Percentiles rank a stretch among this genome's conserved stretches.
Evolutionary conservation across 2,888 invertebrate species (phyloP).

Genomic region (Adelognathus sp.): DNA sequence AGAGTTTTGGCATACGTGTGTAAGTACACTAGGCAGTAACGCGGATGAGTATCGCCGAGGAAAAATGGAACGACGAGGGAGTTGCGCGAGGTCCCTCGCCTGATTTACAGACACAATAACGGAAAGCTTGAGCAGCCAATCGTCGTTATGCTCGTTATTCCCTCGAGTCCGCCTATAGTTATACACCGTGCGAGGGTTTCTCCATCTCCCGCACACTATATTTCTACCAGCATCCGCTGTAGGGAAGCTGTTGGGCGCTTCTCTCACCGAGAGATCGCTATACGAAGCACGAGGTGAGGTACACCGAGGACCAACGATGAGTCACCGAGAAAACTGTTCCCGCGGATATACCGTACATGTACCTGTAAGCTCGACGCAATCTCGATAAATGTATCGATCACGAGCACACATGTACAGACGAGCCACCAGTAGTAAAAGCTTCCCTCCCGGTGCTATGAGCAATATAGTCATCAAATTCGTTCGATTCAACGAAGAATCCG

Average conservation of each 20-base stretch:
- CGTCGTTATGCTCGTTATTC: constrained; percentile 56
- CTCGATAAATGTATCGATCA: constrained; percentile 33
- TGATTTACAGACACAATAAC: constrained; percentile 62
- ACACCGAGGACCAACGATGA: constrained; percentile 6
- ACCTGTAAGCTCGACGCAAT: constrained; percentile 26
- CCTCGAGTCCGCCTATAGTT: constrained; percentile 22
- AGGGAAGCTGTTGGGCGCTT: not conserved
- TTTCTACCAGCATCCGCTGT: constrained; percentile 46
- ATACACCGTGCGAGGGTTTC: constrained; percentile 39
- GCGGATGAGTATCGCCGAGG: not conserved
- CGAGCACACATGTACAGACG: no score
- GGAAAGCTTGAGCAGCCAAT: constrained; percentile 56
- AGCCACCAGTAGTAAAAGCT: constrained; percentile 21
- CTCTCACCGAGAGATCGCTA: not conserved
- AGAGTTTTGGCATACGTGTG: not conserved
- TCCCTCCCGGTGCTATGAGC: not conserved
- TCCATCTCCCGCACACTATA: constrained; percentile 44
- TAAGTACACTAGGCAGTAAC: not conserved
- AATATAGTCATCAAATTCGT: constrained; percentile 30
- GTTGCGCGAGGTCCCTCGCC: constrained; percentile 11
- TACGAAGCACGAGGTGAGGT: not conserved
- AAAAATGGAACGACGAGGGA: not conserved
- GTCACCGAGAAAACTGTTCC: constrained; percentile 1
- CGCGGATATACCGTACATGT: not conserved
- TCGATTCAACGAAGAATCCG: constrained; percentile 30